phyloP scores from a whole-genome alignment of 2,113 vertebrate species.

The Cricetomys ansorgei region DNA sequence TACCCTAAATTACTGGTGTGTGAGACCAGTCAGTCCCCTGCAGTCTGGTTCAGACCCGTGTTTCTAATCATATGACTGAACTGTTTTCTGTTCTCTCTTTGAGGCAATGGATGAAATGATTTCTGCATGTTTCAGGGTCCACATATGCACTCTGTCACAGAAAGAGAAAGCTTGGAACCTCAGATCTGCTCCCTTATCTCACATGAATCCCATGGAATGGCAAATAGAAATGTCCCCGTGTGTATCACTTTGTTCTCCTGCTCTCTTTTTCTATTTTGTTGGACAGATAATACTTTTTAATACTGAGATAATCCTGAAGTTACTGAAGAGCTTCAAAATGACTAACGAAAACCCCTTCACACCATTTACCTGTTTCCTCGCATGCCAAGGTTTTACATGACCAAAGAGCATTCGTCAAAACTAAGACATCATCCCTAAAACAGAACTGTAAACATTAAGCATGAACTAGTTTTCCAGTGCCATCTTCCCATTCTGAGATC shows the following conservation, averaged over 20 bases:
- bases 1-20: not conserved
- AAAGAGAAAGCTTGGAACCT: not conserved
- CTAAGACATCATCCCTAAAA: not conserved
- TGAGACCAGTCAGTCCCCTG: not conserved
- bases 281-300: constrained; percentile 4
- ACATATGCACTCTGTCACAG: not conserved
- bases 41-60: not conserved
- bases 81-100: not conserved
- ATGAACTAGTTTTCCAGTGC: too few species aligned
- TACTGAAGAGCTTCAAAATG: constrained; percentile 17
- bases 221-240: not conserved
- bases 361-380: not conserved
- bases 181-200: not conserved
- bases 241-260: not conserved
- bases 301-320: constrained; percentile 20
- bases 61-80: not conserved
- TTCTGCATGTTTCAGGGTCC: not conserved
- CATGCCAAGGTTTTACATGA: not conserved
- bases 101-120: not conserved
- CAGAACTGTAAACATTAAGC: not conserved
- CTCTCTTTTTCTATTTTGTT: not conserved
- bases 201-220: too few species aligned
- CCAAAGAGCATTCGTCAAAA: not conserved
- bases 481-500: not conserved
- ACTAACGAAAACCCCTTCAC: not conserved